phyloP scores from a whole-genome alignment of 2,113 vertebrate genomes.

The Odobenus rosmarus region DNA sequence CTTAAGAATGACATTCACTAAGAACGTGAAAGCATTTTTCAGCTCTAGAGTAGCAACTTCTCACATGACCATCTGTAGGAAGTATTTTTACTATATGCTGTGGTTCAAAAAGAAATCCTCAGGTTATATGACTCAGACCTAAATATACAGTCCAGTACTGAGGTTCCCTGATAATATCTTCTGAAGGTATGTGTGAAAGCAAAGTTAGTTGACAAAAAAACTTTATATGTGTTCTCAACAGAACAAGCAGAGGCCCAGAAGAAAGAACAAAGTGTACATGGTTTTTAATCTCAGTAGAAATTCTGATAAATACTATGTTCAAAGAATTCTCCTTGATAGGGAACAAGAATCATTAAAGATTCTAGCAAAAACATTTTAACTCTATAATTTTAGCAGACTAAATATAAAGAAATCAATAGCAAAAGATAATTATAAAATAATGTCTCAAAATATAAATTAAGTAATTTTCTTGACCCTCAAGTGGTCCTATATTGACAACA shows the following conservation, averaged over 20 bases:
- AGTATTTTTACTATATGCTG: neutral
- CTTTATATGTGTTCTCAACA: neutral
- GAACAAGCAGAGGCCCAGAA: neutral
- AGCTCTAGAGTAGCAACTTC: neutral
- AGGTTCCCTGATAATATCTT: neutral
- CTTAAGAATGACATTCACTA: neutral
- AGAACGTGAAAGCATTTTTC: neutral
- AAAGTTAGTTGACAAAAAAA: neutral
- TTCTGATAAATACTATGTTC: neutral
- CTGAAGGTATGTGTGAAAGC: neutral
- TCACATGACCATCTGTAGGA: neutral
- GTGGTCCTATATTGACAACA: neutral
- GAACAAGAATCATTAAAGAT: neutral
- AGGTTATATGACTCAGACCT: neutral
- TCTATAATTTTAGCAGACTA: neutral
- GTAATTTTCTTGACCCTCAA: neutral
- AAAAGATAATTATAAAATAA: constrained; percentile 40
- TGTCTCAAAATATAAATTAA: neutral
- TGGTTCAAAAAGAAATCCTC: neutral
- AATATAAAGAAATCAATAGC: neutral
- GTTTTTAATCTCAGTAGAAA: constrained; percentile 2
- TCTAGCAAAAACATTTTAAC: neutral
- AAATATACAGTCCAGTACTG: neutral
- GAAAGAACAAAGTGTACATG: neutral
- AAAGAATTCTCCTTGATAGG: constrained; percentile 29